Evolutionary conservation across 1,140 invertebrate species (phyloP).

Genomic region (Ctenoplectra terminalis): DNA sequence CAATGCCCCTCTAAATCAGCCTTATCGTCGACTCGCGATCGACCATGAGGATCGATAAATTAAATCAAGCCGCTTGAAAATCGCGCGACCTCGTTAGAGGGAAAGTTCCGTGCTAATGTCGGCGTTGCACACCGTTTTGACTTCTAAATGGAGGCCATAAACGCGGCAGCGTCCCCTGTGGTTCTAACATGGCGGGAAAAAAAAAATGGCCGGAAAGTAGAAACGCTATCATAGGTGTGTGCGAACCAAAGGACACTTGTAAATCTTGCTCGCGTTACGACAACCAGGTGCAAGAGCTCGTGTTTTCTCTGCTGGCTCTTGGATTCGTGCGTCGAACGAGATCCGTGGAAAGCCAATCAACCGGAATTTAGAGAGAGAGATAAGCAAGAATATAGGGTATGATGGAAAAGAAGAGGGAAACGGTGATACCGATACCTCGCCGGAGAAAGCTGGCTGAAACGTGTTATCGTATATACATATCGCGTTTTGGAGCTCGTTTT

Average conservation of each 20-base stretch:
- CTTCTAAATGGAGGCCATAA: constrained; percentile 27
- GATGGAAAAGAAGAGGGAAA: not conserved
- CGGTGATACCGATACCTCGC: constrained; percentile 1
- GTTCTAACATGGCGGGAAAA: not conserved
- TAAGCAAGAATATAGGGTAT: not conserved
- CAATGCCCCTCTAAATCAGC: constrained; percentile 51
- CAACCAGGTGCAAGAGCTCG: not conserved
- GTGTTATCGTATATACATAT: not conserved
- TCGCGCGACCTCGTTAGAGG: constrained; percentile 51
- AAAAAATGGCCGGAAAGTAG: not conserved
- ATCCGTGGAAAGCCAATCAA: not conserved
- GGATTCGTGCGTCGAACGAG: not conserved
- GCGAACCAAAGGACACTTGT: no score
- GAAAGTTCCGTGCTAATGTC: constrained; percentile 48
- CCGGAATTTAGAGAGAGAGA: not conserved
- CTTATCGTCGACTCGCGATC: constrained; percentile 39
- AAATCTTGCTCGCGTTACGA: not conserved
- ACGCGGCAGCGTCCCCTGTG: no score
- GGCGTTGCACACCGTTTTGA: constrained; percentile 20
- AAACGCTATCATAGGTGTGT: not conserved
- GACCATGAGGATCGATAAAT: constrained; percentile 56
- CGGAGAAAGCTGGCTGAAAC: constrained; percentile 8
- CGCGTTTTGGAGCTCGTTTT: not conserved
- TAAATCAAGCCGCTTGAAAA: constrained; percentile 60
- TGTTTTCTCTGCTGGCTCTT: not conserved